phyloP scores from a whole-genome alignment of 1,140 invertebrate genomes.

The Lineus longissimus region DNA sequence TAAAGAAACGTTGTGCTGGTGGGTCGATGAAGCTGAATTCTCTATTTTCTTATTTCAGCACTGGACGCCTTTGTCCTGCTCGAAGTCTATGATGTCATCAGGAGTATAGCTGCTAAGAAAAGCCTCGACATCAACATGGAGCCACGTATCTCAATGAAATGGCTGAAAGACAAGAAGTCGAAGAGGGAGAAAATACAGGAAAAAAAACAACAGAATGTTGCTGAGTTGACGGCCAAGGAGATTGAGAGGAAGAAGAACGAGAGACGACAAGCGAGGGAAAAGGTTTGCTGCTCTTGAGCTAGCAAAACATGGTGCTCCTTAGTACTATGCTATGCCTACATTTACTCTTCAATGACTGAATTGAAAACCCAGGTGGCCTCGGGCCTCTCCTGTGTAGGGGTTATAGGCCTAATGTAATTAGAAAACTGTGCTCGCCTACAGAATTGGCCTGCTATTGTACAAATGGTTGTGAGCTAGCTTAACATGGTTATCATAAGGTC shows the following conservation, averaged over 20 bases:
- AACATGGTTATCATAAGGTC: too few species aligned
- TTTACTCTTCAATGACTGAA: too few species aligned
- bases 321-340: too few species aligned
- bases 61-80: slow-evolving; percentile 76
- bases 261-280: neutral
- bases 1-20: too few species aligned
- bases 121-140: slow-evolving; percentile 32
- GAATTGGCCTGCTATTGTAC: too few species aligned
- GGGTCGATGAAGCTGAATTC: too few species aligned
- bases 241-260: neutral
- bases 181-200: slow-evolving; percentile 19
- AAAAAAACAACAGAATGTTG: slow-evolving; percentile 4
- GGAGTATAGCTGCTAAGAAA: slow-evolving; percentile 15
- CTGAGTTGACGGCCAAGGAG: neutral
- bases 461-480: too few species aligned
- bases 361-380: too few species aligned
- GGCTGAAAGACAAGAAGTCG: slow-evolving; percentile 32
- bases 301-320: too few species aligned
- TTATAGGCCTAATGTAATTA: too few species aligned
- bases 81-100: slow-evolving; percentile 64
- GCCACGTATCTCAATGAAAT: slow-evolving; percentile 28
- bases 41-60: slow-evolving; percentile 56
- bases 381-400: too few species aligned
- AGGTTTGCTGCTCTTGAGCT: neutral
- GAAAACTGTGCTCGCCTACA: too few species aligned